These are phyloP conservation scores for Lipotes vexillifer DNA, from an alignment of 2,113 vertebrate genomes.

Conservation along the genomic window DNA sequence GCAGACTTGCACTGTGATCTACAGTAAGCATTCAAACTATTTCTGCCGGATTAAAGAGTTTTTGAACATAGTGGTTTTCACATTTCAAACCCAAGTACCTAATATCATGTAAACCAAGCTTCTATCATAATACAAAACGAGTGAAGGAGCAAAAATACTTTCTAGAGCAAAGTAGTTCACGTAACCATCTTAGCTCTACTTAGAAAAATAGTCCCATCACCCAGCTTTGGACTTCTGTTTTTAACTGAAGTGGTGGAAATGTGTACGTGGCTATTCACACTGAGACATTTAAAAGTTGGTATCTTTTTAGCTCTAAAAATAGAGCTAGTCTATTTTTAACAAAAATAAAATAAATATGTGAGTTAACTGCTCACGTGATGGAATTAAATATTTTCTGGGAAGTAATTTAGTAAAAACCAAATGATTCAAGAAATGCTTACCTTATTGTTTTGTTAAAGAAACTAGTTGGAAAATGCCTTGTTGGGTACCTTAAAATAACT, in stretches of 20 bases:
- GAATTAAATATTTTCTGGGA: constrained; percentile 59
- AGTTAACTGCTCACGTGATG: constrained; percentile 42
- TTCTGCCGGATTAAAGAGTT: neutral
- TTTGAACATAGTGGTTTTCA: neutral
- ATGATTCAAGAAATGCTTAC: constrained; percentile 43
- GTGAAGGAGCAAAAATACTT: constrained; percentile 19
- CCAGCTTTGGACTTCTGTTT: constrained; percentile 57
- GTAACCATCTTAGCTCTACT: neutral
- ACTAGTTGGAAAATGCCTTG: neutral
- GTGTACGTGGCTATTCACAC: constrained; percentile 51
- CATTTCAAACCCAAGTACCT: constrained; percentile 23
- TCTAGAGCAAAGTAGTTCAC: constrained; percentile 33
- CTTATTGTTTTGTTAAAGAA: constrained; percentile 37
- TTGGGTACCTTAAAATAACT: constrained; percentile 64
- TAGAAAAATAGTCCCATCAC: constrained; percentile 25
- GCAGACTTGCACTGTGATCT: neutral
- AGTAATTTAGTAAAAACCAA: constrained; percentile 53
- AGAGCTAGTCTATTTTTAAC: constrained; percentile 54
- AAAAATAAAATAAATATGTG: constrained; percentile 39
- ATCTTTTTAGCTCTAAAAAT: too few species aligned
- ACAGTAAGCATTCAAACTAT: constrained; percentile 42
- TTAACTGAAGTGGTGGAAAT: constrained; percentile 61
- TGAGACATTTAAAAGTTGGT: constrained; percentile 59
- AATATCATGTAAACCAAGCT: constrained; percentile 5
- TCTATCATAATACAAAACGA: constrained; percentile 36